A percentile compares a stretch with the other conserved stretches of the same genome.
Conservation (phyloP, 2,888 invertebrate genomes). For the Drosophila cracens region DNA sequence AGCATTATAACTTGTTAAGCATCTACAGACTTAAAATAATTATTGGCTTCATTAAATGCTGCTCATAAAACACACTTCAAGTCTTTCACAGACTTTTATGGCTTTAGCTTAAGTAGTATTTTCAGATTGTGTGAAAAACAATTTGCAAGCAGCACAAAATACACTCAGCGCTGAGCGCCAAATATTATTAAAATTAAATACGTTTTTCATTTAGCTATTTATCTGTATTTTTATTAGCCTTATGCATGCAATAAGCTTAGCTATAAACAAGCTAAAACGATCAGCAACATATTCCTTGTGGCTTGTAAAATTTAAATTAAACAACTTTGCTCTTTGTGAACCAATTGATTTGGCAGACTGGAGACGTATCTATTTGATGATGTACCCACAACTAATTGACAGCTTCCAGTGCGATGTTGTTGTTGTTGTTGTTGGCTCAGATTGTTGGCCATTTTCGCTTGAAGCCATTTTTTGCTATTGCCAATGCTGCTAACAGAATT, state of each 20-base stretch:
- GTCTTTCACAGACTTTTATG: not conserved
- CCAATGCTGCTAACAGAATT: slow-evolving; percentile 63
- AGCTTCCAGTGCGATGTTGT: slow-evolving; percentile 56
- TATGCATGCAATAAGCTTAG: slow-evolving; percentile 1
- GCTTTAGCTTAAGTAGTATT: not conserved
- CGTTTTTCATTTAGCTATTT: not conserved
- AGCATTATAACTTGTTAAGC: not conserved
- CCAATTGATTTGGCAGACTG: slow-evolving; percentile 15
- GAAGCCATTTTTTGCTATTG: slow-evolving; percentile 17
- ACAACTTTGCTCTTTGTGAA: not conserved
- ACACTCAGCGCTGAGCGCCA: not conserved
- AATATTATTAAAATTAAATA: not conserved
- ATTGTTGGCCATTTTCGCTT: slow-evolving; percentile 17
- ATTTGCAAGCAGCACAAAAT: not conserved
- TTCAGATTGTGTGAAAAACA: not conserved
- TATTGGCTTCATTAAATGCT: not conserved
- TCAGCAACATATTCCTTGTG: not conserved
- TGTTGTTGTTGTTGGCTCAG: not conserved
- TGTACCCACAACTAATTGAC: slow-evolving; percentile 70
- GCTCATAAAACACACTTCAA: not conserved
- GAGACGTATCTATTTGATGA: slow-evolving; percentile 54
- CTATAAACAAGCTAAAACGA: not conserved
- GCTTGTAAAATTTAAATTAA: slow-evolving; percentile 5
- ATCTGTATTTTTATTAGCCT: not conserved
- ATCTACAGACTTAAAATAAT: not conserved